Conservation (phyloP, 2,888 invertebrate genomes). For the Rhopalosiphum nymphaeae region DNA sequence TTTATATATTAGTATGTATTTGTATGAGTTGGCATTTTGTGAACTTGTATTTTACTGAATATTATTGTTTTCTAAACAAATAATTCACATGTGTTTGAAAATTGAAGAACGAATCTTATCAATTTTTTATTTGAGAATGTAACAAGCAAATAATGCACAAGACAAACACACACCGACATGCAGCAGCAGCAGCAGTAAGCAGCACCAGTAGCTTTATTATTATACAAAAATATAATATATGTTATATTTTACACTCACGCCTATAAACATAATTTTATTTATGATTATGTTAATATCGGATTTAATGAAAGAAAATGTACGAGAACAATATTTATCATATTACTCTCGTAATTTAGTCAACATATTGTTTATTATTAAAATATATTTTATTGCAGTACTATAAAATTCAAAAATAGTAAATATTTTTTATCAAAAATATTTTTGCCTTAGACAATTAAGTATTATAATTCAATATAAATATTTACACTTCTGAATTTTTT, state of each 20-base stretch:
- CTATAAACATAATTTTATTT: slow-evolving; percentile 33
- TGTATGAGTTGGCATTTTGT: slow-evolving; percentile 46
- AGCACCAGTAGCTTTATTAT: slow-evolving; percentile 60
- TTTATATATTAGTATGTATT: slow-evolving; percentile 31
- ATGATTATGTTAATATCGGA: slow-evolving; percentile 31
- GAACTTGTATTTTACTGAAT: slow-evolving; percentile 48
- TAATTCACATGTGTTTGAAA: slow-evolving; percentile 48
- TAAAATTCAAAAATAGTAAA: slow-evolving; percentile 59
- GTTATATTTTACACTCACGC: slow-evolving; percentile 59
- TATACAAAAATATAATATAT: slow-evolving; percentile 61
- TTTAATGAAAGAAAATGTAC: slow-evolving; percentile 14
- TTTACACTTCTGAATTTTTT: slow-evolving; percentile 23
- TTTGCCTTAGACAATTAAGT: background rate
- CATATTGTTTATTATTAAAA: background rate
- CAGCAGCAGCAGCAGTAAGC: slow-evolving; percentile 53
- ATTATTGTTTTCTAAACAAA: slow-evolving; percentile 32
- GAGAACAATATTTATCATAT: slow-evolving; percentile 22
- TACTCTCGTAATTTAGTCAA: slow-evolving; percentile 23
- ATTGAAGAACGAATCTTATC: slow-evolving; percentile 45
- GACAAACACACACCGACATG: slow-evolving; percentile 62
- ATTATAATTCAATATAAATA: slow-evolving; percentile 25
- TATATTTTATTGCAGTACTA: slow-evolving; percentile 1
- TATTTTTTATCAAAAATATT: slow-evolving; percentile 21
- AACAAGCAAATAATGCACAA: slow-evolving; percentile 62
- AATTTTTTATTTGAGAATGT: slow-evolving; percentile 54